Evolutionary conservation across 2,888 invertebrate species (phyloP), one percentile per base, ranked within the genome.

Genomic region (Drosophila paucipuncta): DNA sequence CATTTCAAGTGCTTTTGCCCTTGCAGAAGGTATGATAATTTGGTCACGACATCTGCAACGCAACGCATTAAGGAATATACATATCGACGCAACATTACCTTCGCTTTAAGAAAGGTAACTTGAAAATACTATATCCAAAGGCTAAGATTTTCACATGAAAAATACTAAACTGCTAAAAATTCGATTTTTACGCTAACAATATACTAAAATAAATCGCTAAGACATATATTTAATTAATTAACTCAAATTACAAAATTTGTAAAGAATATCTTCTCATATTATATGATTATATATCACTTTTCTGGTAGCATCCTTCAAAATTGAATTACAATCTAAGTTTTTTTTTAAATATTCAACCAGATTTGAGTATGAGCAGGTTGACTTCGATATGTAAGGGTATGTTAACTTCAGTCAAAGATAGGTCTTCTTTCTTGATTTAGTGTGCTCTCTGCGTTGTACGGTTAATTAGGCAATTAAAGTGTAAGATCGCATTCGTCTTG

Each of bases 381-480:
- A 13, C n/a, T 22, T n/a, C 6, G 6, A 11, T n/a, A 6, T n/a
- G 4, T 18, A 10, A 16, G 22, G 4, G 25, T 25, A 35, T 25
- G 4, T 11, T 3, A 25, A 18, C 11, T 55, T 25, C 11, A 6
- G 22, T 2, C 18, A 7, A 7, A 4, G 37, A 55, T 28, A 11
- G 4, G 3, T 13, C 2, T 55, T 37, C 25, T 18, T 37, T 7
- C 6, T 11, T 55, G 22, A 30, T 53, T 57, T 28, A 43, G 43
- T 54, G 37, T 61, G 37, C 11, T 6, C n/a, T 73, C 70, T 49
- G 63, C 50, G 59, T 70, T 73, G 57, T 80, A 59, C 73, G 73
- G 72, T 78, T 88, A 85, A 85, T 90, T 90, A 85, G 85, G 59
- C 74, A 80, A 76, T 86, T 76, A 84, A 73, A 64, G 73, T 43